Base-by-base conservation (phyloP, 1,140 invertebrate species). In the Chionoecetes opilio region DNA sequence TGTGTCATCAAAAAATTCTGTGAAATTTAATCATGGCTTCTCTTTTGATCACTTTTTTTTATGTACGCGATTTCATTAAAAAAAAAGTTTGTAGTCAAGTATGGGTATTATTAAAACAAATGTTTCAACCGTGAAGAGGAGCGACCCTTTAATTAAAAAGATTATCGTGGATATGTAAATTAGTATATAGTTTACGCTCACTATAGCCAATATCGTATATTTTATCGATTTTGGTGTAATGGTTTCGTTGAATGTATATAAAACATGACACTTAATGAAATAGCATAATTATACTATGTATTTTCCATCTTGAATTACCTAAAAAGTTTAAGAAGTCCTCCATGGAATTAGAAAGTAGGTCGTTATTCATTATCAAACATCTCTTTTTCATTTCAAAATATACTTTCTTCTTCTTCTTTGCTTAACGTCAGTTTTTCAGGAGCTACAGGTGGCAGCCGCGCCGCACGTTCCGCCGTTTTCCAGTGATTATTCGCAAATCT, bases 151-250 rank as follows among this genome's bases (percentile, higher is more conserved):
- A 75, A 75, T 75, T 75, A n/a, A 75, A 75, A 75, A 75, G 8
- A 75, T 2, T 75, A n/a, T n/a, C n/a, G n/a, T 75, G 21, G 63
- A 26, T n/a, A n/a, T 26, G 63, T 75, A n/a, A 75, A 75, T 75
- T 75, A n/a, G 6, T 75, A 75, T n/a, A 75, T n/a, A 75, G 21
- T 75, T 75, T 75, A n/a, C n/a, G n/a, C 21, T 75, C 8, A 75
- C 21, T 75, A 75, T 75, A n/a, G 21, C 63, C 26, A n/a, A 75
- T 75, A 75, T 6, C 63, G n/a, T 75, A 75, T n/a, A 75, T 75
- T n/a, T 26, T 75, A n/a, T 53, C 46, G 46, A 75, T 75, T 75
- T 75, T 75, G 63, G 21, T 75, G n/a, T 75, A 75, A 75, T 75
- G 63, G 11, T 75, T 75, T 75, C 63, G n/a, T 75, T 75, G 21